Evolutionary conservation across 2,888 invertebrate genomes (phyloP).

Genomic region (Euproctis similis): DNA sequence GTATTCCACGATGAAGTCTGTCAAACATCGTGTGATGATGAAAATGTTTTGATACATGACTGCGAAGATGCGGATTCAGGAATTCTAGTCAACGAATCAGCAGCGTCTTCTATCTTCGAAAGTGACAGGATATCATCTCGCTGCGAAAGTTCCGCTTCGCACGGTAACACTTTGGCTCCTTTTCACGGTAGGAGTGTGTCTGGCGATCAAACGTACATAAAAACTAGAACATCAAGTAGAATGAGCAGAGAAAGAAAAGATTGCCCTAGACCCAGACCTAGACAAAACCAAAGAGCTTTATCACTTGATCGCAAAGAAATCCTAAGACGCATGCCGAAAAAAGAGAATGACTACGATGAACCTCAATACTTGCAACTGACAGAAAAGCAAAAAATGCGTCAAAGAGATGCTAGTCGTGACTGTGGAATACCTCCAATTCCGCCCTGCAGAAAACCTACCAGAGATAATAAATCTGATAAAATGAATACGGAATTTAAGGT

Average conservation of each 20-base stretch:
- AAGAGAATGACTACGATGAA: conserved; percentile 50
- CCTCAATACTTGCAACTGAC: conserved; percentile 64
- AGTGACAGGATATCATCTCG: conserved; percentile 71
- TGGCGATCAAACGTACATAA: conserved; percentile 62
- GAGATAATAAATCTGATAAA: conserved; percentile 45
- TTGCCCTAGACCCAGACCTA: conserved; percentile 44
- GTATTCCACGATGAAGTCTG: conserved; percentile 78
- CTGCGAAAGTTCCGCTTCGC: conserved; percentile 72
- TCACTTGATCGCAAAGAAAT: conserved; percentile 75
- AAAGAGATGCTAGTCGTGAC: conserved; percentile 54
- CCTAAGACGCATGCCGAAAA: conserved; percentile 64
- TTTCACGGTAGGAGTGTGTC: conserved; percentile 68
- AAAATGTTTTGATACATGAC: conserved; percentile 74
- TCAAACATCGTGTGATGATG: conserved; percentile 67
- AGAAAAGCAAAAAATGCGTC: conserved; percentile 69
- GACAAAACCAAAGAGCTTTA: conserved; percentile 68
- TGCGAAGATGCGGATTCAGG: conserved; percentile 85
- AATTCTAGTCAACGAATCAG: conserved; percentile 83
- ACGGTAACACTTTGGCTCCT: conserved; percentile 48
- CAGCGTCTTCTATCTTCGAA: conserved; percentile 79
- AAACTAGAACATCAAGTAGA: conserved; percentile 54
- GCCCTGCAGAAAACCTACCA: conserved; percentile 55
- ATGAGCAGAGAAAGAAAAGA: conserved; percentile 58
- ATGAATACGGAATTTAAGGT: conserved; percentile 55
- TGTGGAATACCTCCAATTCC: conserved; percentile 70